A percentile compares a stretch with the other conserved stretches of the same genome.
These are phyloP conservation scores for Bombus sylvicola DNA, from an alignment of 1,140 invertebrate genomes.

Conservation along the genomic window DNA sequence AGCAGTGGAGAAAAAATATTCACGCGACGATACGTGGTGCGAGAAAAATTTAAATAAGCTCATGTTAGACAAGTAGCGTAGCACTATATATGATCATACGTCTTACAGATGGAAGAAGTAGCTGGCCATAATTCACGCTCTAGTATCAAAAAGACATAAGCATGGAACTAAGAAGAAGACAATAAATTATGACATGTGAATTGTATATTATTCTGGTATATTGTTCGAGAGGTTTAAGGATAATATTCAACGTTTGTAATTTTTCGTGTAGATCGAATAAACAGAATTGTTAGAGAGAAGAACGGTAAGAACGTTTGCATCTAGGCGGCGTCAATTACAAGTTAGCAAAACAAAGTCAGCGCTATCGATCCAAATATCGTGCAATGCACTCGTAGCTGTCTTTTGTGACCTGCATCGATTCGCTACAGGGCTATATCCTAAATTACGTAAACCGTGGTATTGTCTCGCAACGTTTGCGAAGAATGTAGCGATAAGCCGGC, in stretches of 20 bases:
- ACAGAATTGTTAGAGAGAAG: not conserved
- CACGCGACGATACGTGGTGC: not conserved
- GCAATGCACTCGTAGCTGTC: not conserved
- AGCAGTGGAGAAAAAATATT: not conserved
- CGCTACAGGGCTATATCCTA: not conserved
- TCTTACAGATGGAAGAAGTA: not conserved
- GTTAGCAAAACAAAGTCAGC: not conserved
- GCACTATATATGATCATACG: not conserved
- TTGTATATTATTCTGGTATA: no score
- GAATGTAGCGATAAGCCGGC: conserved; percentile 42
- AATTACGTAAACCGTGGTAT: conserved; percentile 18
- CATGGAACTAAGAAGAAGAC: no score
- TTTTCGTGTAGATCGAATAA: no score
- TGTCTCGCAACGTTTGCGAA: conserved; percentile 30
- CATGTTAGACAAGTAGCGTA: not conserved
- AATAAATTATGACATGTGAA: no score
- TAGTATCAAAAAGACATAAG: not conserved
- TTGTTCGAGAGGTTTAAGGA: no score
- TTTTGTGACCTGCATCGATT: conserved; percentile 18
- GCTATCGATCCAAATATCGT: conserved; percentile 21
- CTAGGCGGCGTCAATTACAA: conserved; percentile 4
- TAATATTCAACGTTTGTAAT: no score
- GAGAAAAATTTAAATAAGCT: not conserved
- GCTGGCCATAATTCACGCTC: not conserved
- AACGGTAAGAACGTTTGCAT: not conserved